These are phyloP conservation scores for Coranthus polyacanthus DNA, from an alignment of 2,797 vertebrate genomes.

Conservation along the genomic window DNA sequence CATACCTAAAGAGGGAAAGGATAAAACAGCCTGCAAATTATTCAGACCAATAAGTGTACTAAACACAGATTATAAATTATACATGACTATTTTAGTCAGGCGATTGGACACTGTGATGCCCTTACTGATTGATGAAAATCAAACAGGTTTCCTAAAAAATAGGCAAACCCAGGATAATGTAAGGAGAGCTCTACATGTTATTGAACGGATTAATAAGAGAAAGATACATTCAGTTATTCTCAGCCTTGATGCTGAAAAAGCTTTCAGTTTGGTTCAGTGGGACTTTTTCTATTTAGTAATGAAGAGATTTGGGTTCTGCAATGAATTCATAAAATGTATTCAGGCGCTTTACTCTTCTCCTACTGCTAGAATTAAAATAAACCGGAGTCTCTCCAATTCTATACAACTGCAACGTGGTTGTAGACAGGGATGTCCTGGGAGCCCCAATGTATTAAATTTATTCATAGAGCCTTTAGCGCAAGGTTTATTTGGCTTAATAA, in stretches of 20 bases:
- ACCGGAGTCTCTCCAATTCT: not conserved
- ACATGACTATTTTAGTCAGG: not conserved
- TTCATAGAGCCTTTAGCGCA: not conserved
- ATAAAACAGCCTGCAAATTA: not conserved
- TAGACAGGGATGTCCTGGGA: not conserved
- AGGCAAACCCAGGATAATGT: constrained; percentile 13
- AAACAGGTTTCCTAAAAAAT: constrained; percentile 12
- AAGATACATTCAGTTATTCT: not conserved
- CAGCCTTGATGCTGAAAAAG: constrained; percentile 9
- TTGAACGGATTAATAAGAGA: not conserved
- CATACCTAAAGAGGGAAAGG: not conserved
- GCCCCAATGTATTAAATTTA: not conserved
- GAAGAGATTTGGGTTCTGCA: not conserved
- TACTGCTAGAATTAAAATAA: not conserved
- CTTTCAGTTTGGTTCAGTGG: not conserved
- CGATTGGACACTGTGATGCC: constrained; percentile 5
- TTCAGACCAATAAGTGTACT: constrained; percentile 2
- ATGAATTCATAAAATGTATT: not conserved
- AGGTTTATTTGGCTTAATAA: not conserved
- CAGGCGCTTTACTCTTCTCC: not conserved
- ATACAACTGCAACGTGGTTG: not conserved
- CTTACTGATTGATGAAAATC: constrained; percentile 3
- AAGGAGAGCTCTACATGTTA: not conserved
- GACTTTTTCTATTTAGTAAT: not conserved
- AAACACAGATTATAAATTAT: constrained; percentile 4